Base-by-base conservation (phyloP, 92 coral and sea anemone species). In the Nematostella vectensis region DNA sequence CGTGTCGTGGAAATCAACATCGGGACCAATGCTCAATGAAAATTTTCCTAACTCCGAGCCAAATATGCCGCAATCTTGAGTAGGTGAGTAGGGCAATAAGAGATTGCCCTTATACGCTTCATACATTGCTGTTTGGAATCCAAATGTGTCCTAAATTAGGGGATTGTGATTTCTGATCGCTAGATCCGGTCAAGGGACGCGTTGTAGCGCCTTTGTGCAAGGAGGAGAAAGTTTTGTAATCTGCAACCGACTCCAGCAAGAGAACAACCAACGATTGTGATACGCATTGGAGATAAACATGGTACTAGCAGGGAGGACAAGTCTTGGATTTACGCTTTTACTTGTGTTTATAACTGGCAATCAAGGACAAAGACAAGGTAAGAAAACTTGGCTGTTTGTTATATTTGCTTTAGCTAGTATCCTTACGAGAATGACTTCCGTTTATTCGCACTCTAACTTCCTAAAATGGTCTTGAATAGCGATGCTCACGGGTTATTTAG, bases 361-460 rank as follows among this genome's bases (percentile, higher is more conserved):
- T 25, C 55, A 16, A 19, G 74, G 55, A 62, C 50, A 55, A 44
- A 31, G 63, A 33, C 43, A 78, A 59, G 86, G 86, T 79, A 40
- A 47, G 86, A 42, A 62, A 45, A 19, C 21, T 36, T 15, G 15
- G n/a, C n/a, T 33, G 40, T 11, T 45, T 45, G 18, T 45, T 45
- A 45, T 79, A 72, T 79, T 79, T 79, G 71, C 76, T 61, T 61
- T 30, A 48, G 56, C 42, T 37, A 58, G 72, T 51, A 68, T 75
- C 74, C 55, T 47, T 27, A 54, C 63, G 57, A 33, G 55, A 45
- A 85, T 85, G 84, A 85, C 95, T 85, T 85, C 95, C 95, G 95
- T 76, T 76, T n/a, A 25, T 27, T 36, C 77, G 42, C 67, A 63
- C 76, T 66, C 62, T 30, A 56, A 68, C 74, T 62, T 71, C 83